phyloP scores from a whole-genome alignment of 2,113 vertebrate genomes.

The Mormoops blainvillei region DNA sequence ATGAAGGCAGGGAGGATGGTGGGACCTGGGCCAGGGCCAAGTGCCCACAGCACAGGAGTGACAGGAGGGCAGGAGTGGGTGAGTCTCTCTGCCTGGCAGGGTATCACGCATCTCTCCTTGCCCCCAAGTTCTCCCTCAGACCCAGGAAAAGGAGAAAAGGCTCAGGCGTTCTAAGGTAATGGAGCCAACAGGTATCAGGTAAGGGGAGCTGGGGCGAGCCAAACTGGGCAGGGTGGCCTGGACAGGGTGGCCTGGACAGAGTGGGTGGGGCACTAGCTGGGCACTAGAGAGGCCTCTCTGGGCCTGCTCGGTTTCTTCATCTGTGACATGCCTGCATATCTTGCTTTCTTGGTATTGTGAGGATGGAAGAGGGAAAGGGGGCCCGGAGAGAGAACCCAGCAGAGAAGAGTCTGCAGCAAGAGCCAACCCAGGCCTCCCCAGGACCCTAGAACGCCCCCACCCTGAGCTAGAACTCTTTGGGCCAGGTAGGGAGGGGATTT shows the following conservation, averaged over 20 bases:
- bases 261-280: neutral
- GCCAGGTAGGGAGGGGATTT: neutral
- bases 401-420: neutral
- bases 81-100: neutral
- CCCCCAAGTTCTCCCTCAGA: neutral
- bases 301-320: neutral
- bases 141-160: slow-evolving; percentile 37
- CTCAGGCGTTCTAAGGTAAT: slow-evolving; percentile 22
- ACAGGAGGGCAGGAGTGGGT: neutral
- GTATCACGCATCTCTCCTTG: neutral
- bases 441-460: neutral
- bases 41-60: neutral
- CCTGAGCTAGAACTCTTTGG: neutral
- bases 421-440: neutral
- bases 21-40: too few species aligned
- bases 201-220: neutral
- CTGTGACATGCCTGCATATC: too few species aligned
- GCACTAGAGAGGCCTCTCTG: neutral
- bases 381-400: neutral
- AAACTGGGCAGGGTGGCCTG: neutral
- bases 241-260: neutral
- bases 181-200: slow-evolving; percentile 45
- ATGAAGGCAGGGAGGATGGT: neutral
- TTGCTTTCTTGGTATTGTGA: neutral
- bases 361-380: neutral